Evolutionary conservation across 2,888 invertebrate species (phyloP), one percentile per base, ranked within the genome.

Genomic region (Blastobasis adustella): DNA sequence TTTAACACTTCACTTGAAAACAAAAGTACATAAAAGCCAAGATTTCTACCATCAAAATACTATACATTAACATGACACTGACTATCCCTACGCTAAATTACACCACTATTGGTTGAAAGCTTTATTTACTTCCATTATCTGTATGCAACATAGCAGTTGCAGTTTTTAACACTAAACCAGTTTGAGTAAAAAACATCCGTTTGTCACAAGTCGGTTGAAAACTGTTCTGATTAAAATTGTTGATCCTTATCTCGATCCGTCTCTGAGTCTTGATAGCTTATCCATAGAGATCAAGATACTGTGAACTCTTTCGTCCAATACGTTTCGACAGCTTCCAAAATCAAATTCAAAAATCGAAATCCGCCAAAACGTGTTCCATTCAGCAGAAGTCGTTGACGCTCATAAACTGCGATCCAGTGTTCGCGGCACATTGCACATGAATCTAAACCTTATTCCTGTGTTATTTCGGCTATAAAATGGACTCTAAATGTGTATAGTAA

Each of bases 301-400:
- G 10, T 50, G 50, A 39, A 10, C 47, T 37, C 40, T 50, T 47
- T 9, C 43, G 41, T 23, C 43, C 43, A 50, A 40, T n/a, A 40
- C 38, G 45, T 48, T 46, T n/a, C 45, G 48, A 45, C 48, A 10
- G 44, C 40, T 49, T 49, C 44, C 63, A 66, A 67, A 55, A 62
- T 62, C 62, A 66, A 68, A 70, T 73, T 69, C 62, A 68, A 71
- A 66, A 70, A 67, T 69, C 64, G 61, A 70, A 77, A 69, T 75
- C 72, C 65, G 70, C 74, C 63, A 71, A 71, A 85, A 84, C 85
- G 63, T 75, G 85, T 84, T 85, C 70, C 67, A 75, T 81, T 76
- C 75, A 79, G 64, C 58, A 9, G 49, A 60, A 57, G 67, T 71
- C 75, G 69, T 75, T 79, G 79, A 76, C 69, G 55, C 66, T 60